Conservation (phyloP, 2,113 vertebrate genomes). For the Hydrochoerus hydrochaeris region DNA sequence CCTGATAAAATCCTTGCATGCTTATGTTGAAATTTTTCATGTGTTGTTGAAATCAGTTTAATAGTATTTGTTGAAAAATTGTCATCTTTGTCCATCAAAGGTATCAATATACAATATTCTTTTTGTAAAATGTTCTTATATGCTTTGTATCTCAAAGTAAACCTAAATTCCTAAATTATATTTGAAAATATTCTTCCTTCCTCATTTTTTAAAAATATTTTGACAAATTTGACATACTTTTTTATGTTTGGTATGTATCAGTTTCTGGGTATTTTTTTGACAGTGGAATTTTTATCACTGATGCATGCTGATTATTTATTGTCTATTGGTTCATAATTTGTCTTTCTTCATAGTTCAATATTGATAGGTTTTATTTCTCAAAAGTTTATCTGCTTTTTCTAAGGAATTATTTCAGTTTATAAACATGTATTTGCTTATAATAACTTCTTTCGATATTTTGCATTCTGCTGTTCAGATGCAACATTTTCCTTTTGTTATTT, state of each 20-base stretch:
- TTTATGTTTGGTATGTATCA: background rate
- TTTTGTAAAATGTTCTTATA: background rate
- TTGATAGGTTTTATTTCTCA: background rate
- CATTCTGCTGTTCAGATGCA: background rate
- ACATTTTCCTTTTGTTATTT: background rate
- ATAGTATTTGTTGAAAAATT: background rate
- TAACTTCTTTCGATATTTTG: background rate
- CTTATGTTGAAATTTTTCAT: background rate
- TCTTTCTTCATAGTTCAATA: background rate
- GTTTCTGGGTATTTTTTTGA: background rate
- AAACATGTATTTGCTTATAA: background rate
- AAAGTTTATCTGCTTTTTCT: background rate
- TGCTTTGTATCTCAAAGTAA: background rate
- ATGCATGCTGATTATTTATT: background rate
- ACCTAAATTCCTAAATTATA: background rate
- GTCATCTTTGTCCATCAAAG: background rate
- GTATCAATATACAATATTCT: background rate
- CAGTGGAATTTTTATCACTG: background rate
- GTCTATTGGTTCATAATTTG: background rate
- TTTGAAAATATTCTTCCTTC: background rate
- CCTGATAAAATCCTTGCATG: background rate
- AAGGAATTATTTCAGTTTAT: background rate
- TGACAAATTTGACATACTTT: background rate
- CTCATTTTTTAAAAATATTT: background rate
- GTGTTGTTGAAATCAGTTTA: background rate